phyloP scores from a whole-genome alignment of 2,113 vertebrate genomes.

The Theristicus caerulescens region DNA sequence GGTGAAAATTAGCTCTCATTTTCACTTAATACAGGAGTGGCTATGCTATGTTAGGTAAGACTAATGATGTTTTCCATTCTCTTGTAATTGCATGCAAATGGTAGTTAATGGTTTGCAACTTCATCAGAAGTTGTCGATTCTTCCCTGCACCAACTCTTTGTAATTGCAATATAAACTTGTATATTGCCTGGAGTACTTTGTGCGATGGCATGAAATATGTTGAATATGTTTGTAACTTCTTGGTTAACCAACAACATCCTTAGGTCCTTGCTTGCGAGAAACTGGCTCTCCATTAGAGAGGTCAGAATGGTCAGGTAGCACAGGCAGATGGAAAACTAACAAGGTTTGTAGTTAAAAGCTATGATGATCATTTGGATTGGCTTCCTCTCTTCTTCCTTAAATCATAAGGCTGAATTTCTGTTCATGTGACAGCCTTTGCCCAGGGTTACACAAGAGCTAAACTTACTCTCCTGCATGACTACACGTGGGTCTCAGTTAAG shows the following conservation, averaged over 20 bases:
- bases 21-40: conserved; percentile 5
- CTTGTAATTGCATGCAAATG: conserved; percentile 45
- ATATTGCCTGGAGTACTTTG: background rate
- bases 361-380: too few species aligned
- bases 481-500: background rate
- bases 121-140: conserved; percentile 2
- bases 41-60: background rate
- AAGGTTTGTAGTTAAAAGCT: background rate
- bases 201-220: background rate
- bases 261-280: background rate
- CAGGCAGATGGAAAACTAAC: background rate
- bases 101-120: conserved; percentile 17
- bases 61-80: background rate
- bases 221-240: background rate
- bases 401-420: background rate
- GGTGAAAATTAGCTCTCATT: conserved; percentile 50
- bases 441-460: background rate
- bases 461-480: background rate
- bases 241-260: background rate
- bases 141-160: background rate
- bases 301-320: background rate
- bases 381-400: background rate
- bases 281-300: background rate
- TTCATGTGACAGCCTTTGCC: background rate
- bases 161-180: background rate